Base-by-base conservation (phyloP, 1,140 invertebrate genomes). In the Pseudomyrmex pallidus region DNA sequence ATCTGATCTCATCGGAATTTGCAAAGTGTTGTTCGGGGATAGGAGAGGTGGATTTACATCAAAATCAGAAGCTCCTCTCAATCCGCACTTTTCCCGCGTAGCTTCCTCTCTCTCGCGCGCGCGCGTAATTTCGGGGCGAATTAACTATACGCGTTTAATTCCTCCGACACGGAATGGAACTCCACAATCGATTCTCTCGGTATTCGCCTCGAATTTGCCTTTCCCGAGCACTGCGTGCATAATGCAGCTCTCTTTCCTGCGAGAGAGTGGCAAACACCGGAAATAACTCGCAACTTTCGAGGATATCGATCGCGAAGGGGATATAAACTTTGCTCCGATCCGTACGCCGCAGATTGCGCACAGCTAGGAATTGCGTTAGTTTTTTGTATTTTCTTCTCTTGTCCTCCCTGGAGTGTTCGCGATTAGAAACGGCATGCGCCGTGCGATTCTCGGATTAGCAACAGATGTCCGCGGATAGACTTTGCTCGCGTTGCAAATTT, bases 391-490 rank as follows among this genome's bases (percentile, higher is more conserved):
- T 73, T 52, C 20, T 9, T 57, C 25, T 10, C 46, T 61, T 50
- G 35, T 10, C n/a, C 64, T 77, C 20, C 0, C 5, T 0, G 35
- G n/a, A n/a, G n/a, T 35, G 44, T 54, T 12, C 50, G 50, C 63
- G 25, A 77, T 77, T 77, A 77, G 62, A 0, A 67, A 56, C 9
- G 50, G 62, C 66, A 77, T 77, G 50, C 61, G 54, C 1, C 50
- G 17, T 17, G 48, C n/a, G 12, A 7, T 67, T 70, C 35, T 35
- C 15, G 61, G 50, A 74, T 82, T 82, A 63, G 70, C 80, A 74
- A 82, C 80, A 82, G 80, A 82, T 82, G 70, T 74, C 68, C 56
- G 50, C 70, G 22, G 44, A 64, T 56, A 13, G 57, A 56, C 80
- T 74, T 82, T 17, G 25, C 59, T 17, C 59, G 68, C 50, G 17